phyloP scores from a whole-genome alignment of 2,888 invertebrate genomes.

The Agriotes lineatus region DNA sequence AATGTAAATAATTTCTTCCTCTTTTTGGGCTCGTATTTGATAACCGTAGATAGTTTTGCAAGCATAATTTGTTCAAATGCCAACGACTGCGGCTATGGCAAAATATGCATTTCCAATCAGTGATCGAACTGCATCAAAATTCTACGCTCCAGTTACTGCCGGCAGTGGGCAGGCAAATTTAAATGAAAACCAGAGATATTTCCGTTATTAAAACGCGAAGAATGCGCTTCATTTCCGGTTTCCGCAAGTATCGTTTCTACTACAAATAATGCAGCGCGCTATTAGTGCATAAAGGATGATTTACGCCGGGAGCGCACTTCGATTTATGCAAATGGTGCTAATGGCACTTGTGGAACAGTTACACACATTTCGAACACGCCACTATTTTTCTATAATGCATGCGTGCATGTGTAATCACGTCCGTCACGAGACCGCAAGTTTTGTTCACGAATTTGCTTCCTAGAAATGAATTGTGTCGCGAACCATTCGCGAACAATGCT shows the following conservation, averaged over 20 bases:
- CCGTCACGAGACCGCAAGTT: conserved; percentile 18
- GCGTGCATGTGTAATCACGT: conserved; percentile 18
- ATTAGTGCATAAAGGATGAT: conserved; percentile 14
- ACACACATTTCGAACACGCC: conserved; percentile 12
- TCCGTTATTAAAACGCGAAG: conserved; percentile 25
- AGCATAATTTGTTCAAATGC: too few relatives aligned
- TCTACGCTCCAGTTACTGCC: too few relatives aligned
- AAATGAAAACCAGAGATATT: conserved; percentile 8
- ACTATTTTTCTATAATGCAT: conserved; percentile 17
- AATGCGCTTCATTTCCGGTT: conserved; percentile 27
- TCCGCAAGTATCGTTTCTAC: conserved; percentile 22
- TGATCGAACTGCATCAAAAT: too few relatives aligned
- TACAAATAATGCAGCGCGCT: conserved; percentile 21
- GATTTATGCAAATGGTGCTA: conserved; percentile 18
- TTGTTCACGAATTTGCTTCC: conserved; percentile 25
- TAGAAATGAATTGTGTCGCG: conserved; percentile 14
- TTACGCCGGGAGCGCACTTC: neutral
- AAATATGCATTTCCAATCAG: too few relatives aligned
- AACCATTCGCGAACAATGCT: conserved; percentile 9
- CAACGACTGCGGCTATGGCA: too few relatives aligned
- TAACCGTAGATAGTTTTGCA: too few relatives aligned
- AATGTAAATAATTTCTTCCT: too few relatives aligned
- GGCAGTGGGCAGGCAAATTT: too few relatives aligned
- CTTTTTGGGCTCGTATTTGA: too few relatives aligned
- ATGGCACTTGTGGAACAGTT: conserved; percentile 22